These are phyloP conservation scores for Diaprepes abbreviatus DNA, from an alignment of 2,888 invertebrate species.

Conservation along the genomic window DNA sequence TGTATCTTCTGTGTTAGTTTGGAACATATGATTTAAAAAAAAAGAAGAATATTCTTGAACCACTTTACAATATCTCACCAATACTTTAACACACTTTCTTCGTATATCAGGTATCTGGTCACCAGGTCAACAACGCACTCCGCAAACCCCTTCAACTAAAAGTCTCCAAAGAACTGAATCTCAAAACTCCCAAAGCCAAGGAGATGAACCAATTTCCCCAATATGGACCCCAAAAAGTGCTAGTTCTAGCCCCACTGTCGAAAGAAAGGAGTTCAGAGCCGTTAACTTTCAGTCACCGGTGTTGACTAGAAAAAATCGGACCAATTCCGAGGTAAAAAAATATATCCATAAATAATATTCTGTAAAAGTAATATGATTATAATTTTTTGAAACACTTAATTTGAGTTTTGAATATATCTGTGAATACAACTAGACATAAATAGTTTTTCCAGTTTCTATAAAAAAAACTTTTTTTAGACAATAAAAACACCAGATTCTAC, in stretches of 20 bases:
- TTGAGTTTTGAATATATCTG: too few relatives aligned
- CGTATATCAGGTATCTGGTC: slow-evolving; percentile 73
- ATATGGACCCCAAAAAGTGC: slow-evolving; percentile 85
- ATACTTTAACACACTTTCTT: background rate
- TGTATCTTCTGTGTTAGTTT: too few relatives aligned
- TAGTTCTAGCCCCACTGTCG: slow-evolving; percentile 79
- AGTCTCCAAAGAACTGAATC: slow-evolving; percentile 45
- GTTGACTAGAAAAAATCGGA: slow-evolving; percentile 63
- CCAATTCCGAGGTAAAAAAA: slow-evolving; percentile 56
- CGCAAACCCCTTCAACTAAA: slow-evolving; percentile 43
- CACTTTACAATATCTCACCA: background rate
- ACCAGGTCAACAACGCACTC: slow-evolving; percentile 67
- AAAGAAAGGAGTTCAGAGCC: slow-evolving; percentile 85
- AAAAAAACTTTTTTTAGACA: slow-evolving; percentile 28
- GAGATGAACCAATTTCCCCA: slow-evolving; percentile 74
- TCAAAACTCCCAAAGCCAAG: slow-evolving; percentile 50
- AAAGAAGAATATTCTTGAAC: background rate
- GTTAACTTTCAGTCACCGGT: slow-evolving; percentile 82
- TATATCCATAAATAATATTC: too few relatives aligned
- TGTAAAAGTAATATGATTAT: too few relatives aligned
- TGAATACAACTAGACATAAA: too few relatives aligned
- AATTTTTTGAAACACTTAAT: too few relatives aligned
- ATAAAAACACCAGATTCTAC: slow-evolving; percentile 35
- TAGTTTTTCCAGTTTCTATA: too few relatives aligned
- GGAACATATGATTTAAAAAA: too few relatives aligned